Evolutionary conservation across 1,140 invertebrate species (phyloP).

Genomic region (Laupala kohalensis): DNA sequence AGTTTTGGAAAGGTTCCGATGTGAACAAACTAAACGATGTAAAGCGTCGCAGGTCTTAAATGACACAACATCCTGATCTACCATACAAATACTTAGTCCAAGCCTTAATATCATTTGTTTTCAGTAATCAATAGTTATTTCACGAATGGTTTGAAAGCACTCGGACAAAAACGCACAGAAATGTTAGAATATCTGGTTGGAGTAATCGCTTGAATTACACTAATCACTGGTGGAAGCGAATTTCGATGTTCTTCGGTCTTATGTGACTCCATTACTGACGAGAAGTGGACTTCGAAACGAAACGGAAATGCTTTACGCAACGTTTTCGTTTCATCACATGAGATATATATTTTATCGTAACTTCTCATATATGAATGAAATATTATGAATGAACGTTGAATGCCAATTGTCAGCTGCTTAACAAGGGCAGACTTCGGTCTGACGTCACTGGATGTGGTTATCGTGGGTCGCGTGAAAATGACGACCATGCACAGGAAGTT

Average conservation of each 20-base stretch:
- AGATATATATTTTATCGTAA: neutral
- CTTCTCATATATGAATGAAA: neutral
- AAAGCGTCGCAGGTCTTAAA: too few species aligned
- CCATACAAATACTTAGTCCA: too few species aligned
- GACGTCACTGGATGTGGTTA: neutral
- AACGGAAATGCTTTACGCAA: neutral
- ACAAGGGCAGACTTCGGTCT: neutral
- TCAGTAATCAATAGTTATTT: too few species aligned
- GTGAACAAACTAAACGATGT: too few species aligned
- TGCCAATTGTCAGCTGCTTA: neutral
- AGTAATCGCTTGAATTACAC: too few species aligned
- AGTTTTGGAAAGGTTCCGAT: too few species aligned
- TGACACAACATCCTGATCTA: too few species aligned
- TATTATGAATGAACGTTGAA: neutral
- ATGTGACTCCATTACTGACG: neutral
- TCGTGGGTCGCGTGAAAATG: neutral
- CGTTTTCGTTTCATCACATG: neutral
- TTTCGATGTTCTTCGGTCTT: neutral
- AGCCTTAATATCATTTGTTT: too few species aligned
- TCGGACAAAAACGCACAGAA: too few species aligned
- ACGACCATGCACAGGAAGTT: neutral
- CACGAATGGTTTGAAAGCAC: too few species aligned
- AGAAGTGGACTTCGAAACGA: neutral
- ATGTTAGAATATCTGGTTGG: too few species aligned
- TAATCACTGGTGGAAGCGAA: too few species aligned